These are phyloP conservation scores for Scaptomyza pallida DNA, from an alignment of 1,140 invertebrate species.

Conservation along the genomic window DNA sequence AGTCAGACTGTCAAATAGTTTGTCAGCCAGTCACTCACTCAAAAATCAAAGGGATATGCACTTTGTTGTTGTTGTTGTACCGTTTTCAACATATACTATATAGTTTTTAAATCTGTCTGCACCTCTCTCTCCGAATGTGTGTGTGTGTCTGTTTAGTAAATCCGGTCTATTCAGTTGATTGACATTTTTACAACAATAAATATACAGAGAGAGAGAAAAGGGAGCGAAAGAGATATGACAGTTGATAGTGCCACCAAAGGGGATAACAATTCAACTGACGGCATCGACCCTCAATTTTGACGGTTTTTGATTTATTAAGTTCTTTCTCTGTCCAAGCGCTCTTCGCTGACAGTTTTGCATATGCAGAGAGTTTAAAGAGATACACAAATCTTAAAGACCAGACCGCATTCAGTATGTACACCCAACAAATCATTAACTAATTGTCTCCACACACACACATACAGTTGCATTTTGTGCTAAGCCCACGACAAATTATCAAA, in stretches of 20 bases:
- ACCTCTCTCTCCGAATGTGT: slow-evolving; percentile 19
- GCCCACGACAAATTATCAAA: slow-evolving; percentile 55
- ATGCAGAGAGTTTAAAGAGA: slow-evolving; percentile 7
- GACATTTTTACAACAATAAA: slow-evolving; percentile 77
- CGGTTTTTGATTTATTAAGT: slow-evolving; percentile 45
- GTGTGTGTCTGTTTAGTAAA: slow-evolving; percentile 29
- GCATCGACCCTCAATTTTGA: slow-evolving; percentile 4
- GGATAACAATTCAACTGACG: not conserved
- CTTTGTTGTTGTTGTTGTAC: too few species aligned
- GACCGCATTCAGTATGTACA: slow-evolving; percentile 2
- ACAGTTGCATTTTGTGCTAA: slow-evolving; percentile 4
- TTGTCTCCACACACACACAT: slow-evolving; percentile 18
- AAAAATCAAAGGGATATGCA: slow-evolving; percentile 25
- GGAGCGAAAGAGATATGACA: slow-evolving; percentile 6
- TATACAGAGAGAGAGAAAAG: not conserved
- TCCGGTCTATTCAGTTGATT: slow-evolving; percentile 68
- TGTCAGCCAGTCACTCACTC: slow-evolving; percentile 10
- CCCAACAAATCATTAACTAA: slow-evolving; percentile 40
- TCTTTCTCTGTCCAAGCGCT: not conserved
- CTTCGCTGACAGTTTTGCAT: slow-evolving; percentile 14
- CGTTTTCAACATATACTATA: slow-evolving; percentile 39
- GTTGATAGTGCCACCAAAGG: not conserved
- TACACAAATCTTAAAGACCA: slow-evolving; percentile 10
- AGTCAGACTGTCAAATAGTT: slow-evolving; percentile 56
- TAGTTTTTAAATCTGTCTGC: slow-evolving; percentile 67